Evolutionary conservation across 2,888 invertebrate genomes (phyloP), one percentile per base, ranked within the genome.

Genomic region (Drosophila recens): DNA sequence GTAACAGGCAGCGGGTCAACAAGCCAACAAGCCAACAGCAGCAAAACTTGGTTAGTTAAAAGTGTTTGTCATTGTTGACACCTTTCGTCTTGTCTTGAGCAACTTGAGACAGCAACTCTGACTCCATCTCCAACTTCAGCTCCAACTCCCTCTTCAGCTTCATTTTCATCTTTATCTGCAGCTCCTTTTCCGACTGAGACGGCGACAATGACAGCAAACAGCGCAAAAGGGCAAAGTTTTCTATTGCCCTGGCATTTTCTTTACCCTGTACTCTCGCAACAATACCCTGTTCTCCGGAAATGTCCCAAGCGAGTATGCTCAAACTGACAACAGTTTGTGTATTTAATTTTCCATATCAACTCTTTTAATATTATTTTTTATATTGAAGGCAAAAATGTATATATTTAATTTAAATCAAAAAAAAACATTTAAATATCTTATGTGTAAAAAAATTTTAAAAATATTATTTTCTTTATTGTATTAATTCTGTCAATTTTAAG

Each of bases 51-150:
- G 77, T 88, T 86, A 86, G 83, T 88, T 85, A 88, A 87, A 89
- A 87, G 89, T 89, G 86, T 87, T 87, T 86, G 84, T 88, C 89
- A 86, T 82, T 88, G 86, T 82, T 86, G 86, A 87, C 89, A 86
- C 89, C 89, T 88, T 88, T 80, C 86, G 82, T 87, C 84, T 80
- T 82, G 78, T 54, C 74, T 27, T 27, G 75, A 27, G 67, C 58
- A 87, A 87, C 84, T 84, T 75, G 75, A 83, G 72, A 78, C 64
- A 36, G 49, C 48, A 36, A 45, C 57, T 46, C 11, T 27, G 34
- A 23, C 45, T 45, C 34, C 30, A 3, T 17, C 40, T 40, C 40
- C 15, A 11, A 6, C 9, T 52, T 5, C 27, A 8, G 0, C 38
- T 38, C 10, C 38, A 11, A 0, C 30, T 54, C 33, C 54, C 8